Evolutionary conservation across 2,113 vertebrate genomes (phyloP).

Genomic region (Mastomys natalensis): DNA sequence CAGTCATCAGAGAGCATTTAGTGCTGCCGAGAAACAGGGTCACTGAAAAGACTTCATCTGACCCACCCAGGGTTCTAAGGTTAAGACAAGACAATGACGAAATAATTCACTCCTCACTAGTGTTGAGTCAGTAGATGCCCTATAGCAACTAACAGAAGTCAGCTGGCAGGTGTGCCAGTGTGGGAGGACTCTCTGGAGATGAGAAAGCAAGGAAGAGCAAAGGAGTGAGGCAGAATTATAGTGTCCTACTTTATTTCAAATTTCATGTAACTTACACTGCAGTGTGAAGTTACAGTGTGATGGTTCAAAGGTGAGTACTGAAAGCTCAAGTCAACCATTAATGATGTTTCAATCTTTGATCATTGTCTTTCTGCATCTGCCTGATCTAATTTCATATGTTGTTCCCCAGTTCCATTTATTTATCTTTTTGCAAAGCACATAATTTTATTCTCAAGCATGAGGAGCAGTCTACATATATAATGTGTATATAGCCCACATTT

Average conservation of each 20-base stretch:
- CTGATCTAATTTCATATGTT: neutral
- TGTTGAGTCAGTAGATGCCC: neutral
- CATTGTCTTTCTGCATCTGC: neutral
- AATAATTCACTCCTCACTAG: neutral
- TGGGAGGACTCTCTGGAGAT: neutral
- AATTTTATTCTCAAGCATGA: neutral
- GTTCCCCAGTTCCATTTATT: neutral
- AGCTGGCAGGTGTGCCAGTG: neutral
- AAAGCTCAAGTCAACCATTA: neutral
- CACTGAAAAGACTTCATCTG: neutral
- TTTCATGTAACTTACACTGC: neutral
- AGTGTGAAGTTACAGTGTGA: neutral
- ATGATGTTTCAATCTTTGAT: neutral
- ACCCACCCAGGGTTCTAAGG: neutral
- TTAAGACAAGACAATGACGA: neutral
- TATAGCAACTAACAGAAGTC: neutral
- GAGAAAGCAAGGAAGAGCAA: neutral
- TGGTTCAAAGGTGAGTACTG: neutral
- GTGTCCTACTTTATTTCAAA: neutral
- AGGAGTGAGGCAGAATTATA: neutral
- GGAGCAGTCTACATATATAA: neutral
- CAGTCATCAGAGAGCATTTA: neutral
- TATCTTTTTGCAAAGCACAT: neutral
- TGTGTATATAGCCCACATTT: neutral
- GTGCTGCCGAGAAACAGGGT: neutral